These are phyloP conservation scores for Picathartes gymnocephalus DNA, from an alignment of 2,113 vertebrate species.

Conservation along the genomic window DNA sequence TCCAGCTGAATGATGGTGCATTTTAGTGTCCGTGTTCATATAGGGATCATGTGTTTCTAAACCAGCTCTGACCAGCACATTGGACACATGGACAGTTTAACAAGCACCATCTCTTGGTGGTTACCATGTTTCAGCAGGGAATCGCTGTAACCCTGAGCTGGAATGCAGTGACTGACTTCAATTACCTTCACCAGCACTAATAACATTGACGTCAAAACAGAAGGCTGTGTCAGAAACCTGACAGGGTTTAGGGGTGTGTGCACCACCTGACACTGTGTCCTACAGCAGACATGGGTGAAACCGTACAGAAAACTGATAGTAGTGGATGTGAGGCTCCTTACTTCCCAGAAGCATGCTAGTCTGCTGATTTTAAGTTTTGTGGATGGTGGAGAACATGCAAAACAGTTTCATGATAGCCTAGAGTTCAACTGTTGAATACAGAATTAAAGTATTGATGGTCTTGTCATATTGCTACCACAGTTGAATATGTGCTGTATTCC, in stretches of 20 bases:
- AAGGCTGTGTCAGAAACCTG: not conserved
- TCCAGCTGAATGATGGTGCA: not conserved
- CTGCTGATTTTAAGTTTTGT: not conserved
- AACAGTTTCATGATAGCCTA: not conserved
- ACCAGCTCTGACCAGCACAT: not conserved
- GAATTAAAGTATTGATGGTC: not conserved
- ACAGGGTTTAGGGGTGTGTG: not conserved
- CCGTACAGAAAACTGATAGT: not conserved
- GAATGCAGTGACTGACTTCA: not conserved
- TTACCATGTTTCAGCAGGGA: not conserved
- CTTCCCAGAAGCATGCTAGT: not conserved
- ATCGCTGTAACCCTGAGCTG: not conserved
- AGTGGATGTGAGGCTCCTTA: not conserved
- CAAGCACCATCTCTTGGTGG: not conserved
- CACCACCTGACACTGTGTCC: not conserved
- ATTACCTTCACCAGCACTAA: not conserved
- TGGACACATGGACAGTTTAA: not conserved
- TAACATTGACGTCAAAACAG: not conserved
- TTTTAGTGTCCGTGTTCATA: not conserved
- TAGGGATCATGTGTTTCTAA: not conserved
- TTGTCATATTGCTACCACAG: not conserved
- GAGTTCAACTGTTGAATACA: not conserved
- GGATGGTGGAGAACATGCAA: not conserved
- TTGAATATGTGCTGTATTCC: not conserved
- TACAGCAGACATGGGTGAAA: not conserved